Percentiles rank a stretch among this genome's conserved stretches.
Conservation (phyloP, 2,888 invertebrate species). For the Blomia tropicalis region DNA sequence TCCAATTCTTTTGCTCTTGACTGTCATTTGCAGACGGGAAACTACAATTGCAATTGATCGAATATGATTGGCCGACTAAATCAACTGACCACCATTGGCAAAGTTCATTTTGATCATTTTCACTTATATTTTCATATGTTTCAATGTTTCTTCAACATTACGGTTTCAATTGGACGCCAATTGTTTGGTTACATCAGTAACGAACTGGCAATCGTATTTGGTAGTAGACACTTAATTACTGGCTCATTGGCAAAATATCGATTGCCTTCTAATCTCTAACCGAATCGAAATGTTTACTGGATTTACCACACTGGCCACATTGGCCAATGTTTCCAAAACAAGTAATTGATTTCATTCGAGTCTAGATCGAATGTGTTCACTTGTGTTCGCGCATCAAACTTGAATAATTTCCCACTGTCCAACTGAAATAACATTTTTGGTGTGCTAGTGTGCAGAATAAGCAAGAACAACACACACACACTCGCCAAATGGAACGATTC, state of each 20-base stretch:
- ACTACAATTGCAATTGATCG: no score
- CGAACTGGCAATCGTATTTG: no score
- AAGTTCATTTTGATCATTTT: background rate
- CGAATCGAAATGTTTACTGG: background rate
- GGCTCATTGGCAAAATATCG: background rate
- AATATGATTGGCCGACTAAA: no score
- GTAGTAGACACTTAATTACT: background rate
- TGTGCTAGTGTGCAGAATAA: no score
- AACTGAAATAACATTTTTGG: no score
- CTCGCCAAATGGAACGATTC: no score
- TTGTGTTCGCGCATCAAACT: no score
- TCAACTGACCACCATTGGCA: no score
- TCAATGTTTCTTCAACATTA: background rate
- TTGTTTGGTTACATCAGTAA: background rate
- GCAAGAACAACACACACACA: no score
- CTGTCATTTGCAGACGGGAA: background rate
- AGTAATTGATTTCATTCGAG: background rate
- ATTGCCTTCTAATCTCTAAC: constrained; percentile 6
- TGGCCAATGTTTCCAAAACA: background rate
- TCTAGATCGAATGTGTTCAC: no score
- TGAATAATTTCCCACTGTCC: no score
- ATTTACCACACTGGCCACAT: background rate
- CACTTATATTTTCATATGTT: background rate
- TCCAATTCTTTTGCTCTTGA: no score
- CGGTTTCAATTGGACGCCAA: background rate